phyloP scores from a whole-genome alignment of 2,113 vertebrate species.

The Tachysurus vachellii region DNA sequence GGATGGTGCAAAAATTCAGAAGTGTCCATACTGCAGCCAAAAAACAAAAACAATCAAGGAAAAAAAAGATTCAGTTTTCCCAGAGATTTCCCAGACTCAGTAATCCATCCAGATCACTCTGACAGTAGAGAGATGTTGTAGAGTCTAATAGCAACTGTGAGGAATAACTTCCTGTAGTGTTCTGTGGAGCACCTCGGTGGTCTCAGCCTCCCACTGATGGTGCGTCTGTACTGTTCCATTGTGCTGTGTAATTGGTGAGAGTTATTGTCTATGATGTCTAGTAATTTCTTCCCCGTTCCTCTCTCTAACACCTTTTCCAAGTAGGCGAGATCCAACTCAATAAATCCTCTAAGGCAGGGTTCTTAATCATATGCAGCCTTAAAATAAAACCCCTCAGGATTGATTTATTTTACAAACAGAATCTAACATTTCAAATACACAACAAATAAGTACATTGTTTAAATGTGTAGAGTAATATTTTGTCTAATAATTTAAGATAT shows the following conservation, averaged over 20 bases:
- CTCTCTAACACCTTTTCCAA: background rate
- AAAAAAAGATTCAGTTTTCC: too few species aligned
- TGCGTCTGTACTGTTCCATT: background rate
- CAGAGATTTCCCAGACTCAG: background rate
- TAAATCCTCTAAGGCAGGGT: background rate
- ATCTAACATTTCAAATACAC: background rate
- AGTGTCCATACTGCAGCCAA: background rate
- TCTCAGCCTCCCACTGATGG: background rate
- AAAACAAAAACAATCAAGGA: background rate
- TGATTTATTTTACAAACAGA: background rate
- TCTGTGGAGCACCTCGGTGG: background rate
- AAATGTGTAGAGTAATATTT: background rate
- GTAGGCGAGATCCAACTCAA: background rate
- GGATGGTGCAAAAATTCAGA: background rate
- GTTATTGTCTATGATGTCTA: background rate
- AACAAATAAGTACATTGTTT: background rate
- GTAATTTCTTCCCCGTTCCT: background rate
- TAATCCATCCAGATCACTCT: background rate
- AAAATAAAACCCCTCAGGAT: background rate
- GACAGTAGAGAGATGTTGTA: background rate
- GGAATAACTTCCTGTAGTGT: background rate
- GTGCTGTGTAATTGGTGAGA: background rate
- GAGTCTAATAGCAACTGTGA: background rate
- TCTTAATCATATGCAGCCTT: background rate
- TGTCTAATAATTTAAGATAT: background rate